Evolutionary conservation across 2,888 invertebrate species (phyloP).

Genomic region (Epiblema foenella): DNA sequence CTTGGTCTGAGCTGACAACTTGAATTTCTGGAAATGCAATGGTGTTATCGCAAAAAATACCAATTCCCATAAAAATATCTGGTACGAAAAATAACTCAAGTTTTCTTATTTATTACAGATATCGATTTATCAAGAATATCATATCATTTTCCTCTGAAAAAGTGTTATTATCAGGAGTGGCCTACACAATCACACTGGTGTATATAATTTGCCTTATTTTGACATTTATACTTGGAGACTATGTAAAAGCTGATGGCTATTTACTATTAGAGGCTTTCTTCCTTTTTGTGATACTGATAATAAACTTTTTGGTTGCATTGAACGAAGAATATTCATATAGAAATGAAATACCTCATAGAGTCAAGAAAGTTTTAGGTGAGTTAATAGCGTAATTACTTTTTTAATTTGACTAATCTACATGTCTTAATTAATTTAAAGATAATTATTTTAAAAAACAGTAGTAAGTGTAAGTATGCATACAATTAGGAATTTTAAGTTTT

Average conservation of each 20-base stretch:
- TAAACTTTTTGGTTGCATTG: slow-evolving; percentile 76
- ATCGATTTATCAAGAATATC: slow-evolving; percentile 65
- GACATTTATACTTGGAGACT: slow-evolving; percentile 73
- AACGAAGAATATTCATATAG: slow-evolving; percentile 79
- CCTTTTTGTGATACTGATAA: slow-evolving; percentile 70
- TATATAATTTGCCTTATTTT: slow-evolving; percentile 73
- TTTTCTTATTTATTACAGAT: slow-evolving; percentile 56
- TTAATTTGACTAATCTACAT: too few species aligned
- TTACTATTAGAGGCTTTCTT: slow-evolving; percentile 78
- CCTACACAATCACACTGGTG: slow-evolving; percentile 73
- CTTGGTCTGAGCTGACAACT: too few species aligned
- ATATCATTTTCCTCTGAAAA: slow-evolving; percentile 81
- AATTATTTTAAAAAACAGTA: too few species aligned
- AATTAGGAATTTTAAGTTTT: too few species aligned
- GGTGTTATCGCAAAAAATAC: too few species aligned
- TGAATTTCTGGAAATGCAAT: too few species aligned
- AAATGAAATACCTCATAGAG: slow-evolving; percentile 84
- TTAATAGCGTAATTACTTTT: slow-evolving; percentile 29
- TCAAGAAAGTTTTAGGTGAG: slow-evolving; percentile 78
- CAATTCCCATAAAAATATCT: too few species aligned
- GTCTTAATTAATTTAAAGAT: too few species aligned
- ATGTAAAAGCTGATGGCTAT: slow-evolving; percentile 71
- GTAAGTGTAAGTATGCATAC: too few species aligned
- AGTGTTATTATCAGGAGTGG: slow-evolving; percentile 75
- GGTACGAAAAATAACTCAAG: background rate